A percentile compares a stretch with the other conserved stretches of the same genome.
phyloP scores from a whole-genome alignment of 2,797 vertebrate species.

The Heterohyrax brucei region DNA sequence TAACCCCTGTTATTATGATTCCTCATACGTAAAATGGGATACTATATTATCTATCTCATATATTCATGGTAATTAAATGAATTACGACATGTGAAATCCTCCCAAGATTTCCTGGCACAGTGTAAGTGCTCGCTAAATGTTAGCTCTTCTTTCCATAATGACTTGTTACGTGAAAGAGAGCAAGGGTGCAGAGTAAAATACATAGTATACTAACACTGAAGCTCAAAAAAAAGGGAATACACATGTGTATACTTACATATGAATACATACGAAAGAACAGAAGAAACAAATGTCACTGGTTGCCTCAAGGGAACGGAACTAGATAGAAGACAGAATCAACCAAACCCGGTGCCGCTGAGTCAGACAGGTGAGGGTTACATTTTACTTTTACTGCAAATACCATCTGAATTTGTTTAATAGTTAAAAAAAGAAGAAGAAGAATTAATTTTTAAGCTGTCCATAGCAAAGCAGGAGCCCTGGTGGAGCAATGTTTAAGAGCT shows the following conservation, averaged over 20 bases:
- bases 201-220: background rate
- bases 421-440: too few relatives aligned
- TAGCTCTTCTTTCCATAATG: conserved; percentile 26
- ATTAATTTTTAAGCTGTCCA: too few relatives aligned
- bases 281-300: background rate
- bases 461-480: too few relatives aligned
- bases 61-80: background rate
- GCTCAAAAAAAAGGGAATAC: background rate
- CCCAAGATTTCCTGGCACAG: background rate
- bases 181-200: background rate
- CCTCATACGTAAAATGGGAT: background rate
- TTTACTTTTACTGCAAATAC: conserved; percentile 3
- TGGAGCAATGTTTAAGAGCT: too few relatives aligned
- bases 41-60: conserved; percentile 6
- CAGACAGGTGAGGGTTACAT: background rate
- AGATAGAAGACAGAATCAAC: background rate
- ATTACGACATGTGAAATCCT: conserved; percentile 33
- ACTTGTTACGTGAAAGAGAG: background rate
- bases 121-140: background rate
- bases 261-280: background rate
- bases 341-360: too few relatives aligned
- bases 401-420: conserved; percentile 33
- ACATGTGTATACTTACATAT: background rate
- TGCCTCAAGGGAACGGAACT: background rate
- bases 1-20: background rate